Percentiles rank a stretch among this genome's conserved stretches.
Conservation (phyloP, 2,113 vertebrate species). For the Morone saxatilis region DNA sequence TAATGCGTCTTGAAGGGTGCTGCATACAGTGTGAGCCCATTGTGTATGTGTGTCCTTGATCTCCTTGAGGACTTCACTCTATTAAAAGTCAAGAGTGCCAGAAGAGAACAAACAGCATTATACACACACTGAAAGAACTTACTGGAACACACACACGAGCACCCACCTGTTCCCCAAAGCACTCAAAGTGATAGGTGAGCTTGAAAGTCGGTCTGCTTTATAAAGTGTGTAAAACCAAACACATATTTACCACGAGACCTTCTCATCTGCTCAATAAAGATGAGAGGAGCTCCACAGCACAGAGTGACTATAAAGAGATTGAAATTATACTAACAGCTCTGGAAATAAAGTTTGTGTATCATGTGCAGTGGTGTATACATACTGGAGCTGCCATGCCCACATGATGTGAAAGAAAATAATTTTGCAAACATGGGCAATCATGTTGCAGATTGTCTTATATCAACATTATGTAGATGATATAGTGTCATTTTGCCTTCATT, state of each 20-base stretch:
- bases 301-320: constrained; percentile 45
- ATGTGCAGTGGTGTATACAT: not conserved
- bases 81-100: constrained; percentile 55
- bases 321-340: constrained; percentile 17
- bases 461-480: not conserved
- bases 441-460: not conserved
- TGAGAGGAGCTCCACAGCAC: constrained; percentile 45
- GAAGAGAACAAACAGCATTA: constrained; percentile 54
- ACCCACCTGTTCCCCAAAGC: constrained; percentile 31
- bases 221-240: constrained; percentile 54
- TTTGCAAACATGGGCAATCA: not conserved
- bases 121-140: constrained; percentile 29
- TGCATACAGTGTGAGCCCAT: constrained; percentile 14
- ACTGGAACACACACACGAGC: constrained; percentile 7
- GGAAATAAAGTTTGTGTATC: constrained; percentile 14
- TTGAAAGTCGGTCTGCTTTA: constrained; percentile 48
- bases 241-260: constrained; percentile 60
- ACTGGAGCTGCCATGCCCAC: not conserved
- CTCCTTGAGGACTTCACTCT: constrained; percentile 50
- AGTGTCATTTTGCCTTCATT: not conserved
- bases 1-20: constrained; percentile 24
- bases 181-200: constrained; percentile 48
- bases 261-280: constrained; percentile 62
- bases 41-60: constrained; percentile 3
- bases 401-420: constrained; percentile 1